phyloP scores from a whole-genome alignment of 2,113 vertebrate species.

The Cyprinodon tularosa region DNA sequence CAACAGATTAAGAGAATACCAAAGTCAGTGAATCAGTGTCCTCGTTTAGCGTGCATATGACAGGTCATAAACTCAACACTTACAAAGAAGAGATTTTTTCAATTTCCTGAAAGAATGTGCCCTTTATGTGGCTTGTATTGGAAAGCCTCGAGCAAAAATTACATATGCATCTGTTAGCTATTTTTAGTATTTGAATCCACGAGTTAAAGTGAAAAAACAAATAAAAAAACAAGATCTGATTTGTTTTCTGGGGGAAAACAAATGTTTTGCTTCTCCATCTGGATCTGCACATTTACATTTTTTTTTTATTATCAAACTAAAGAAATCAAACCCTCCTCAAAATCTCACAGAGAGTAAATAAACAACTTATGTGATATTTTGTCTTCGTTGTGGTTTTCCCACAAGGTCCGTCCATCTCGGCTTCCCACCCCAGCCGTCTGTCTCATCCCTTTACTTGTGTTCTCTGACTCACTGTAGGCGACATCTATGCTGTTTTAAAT shows the following conservation, averaged over 20 bases:
- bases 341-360: constrained; percentile 34
- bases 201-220: not conserved
- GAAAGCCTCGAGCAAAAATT: not conserved
- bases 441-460: constrained; percentile 50
- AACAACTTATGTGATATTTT: constrained; percentile 34
- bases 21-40: not conserved
- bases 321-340: not conserved
- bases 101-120: not conserved
- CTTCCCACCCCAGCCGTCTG: constrained; percentile 44
- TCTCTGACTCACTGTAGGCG: constrained; percentile 62
- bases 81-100: not conserved
- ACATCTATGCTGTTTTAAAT: constrained; percentile 57
- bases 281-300: not conserved
- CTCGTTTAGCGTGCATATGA: not conserved
- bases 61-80: not conserved
- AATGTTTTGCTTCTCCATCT: not conserved
- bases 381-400: constrained; percentile 63
- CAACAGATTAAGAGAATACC: not conserved
- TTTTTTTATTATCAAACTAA: not conserved
- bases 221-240: not conserved
- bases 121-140: not conserved
- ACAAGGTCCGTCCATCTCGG: constrained; percentile 41
- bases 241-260: not conserved
- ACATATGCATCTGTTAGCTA: not conserved
- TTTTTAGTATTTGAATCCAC: not conserved